Evolutionary conservation across 2,888 invertebrate species (phyloP).

Genomic region (Slavum lentiscoides): DNA sequence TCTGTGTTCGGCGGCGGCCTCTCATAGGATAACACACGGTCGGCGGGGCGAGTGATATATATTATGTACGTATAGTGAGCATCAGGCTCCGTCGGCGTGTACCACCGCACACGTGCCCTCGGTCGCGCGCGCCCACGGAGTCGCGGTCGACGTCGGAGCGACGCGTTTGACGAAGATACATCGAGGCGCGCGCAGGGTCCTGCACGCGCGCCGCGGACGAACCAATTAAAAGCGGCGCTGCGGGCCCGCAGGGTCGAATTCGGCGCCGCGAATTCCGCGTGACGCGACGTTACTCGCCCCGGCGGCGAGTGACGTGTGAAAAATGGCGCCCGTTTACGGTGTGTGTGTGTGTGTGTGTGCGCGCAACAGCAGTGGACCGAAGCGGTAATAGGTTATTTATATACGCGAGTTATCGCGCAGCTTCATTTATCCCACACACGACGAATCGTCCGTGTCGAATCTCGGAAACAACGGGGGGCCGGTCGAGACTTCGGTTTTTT

Average conservation of each 20-base stretch:
- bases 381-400: too few relatives aligned
- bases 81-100: too few relatives aligned
- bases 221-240: constrained; percentile 26
- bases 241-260: background rate
- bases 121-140: background rate
- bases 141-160: background rate
- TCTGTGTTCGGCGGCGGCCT: too few relatives aligned
- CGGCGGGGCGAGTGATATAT: too few relatives aligned
- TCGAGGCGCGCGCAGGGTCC: constrained; percentile 9
- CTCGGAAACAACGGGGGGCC: too few relatives aligned
- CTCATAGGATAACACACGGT: too few relatives aligned
- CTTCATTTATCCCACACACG: too few relatives aligned
- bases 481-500: too few relatives aligned
- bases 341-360: constrained; percentile 34
- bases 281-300: background rate
- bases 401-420: too few relatives aligned
- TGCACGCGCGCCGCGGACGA: background rate
- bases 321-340: constrained; percentile 40
- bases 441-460: too few relatives aligned
- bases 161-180: constrained; percentile 46
- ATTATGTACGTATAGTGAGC: too few relatives aligned
- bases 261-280: background rate
- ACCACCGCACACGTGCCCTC: too few relatives aligned
- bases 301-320: constrained; percentile 27
- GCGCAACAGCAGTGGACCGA: background rate